Evolutionary conservation across 2,797 vertebrate species (phyloP).

Genomic region (Atherinosoma microstoma): DNA sequence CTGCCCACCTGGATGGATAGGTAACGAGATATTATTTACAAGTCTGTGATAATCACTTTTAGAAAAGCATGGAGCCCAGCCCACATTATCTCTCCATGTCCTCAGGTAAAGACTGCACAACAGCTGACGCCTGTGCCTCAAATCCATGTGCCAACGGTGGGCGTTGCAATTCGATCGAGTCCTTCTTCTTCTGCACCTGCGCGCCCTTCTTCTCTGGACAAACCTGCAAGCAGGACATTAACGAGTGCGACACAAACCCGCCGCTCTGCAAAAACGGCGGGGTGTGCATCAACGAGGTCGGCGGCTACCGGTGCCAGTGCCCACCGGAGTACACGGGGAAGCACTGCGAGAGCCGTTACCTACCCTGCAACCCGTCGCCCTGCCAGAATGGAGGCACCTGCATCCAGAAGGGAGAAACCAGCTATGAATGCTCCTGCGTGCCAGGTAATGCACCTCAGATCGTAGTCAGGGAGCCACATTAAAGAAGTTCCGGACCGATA

Average conservation of each 20-base stretch:
- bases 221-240: constrained; percentile 92
- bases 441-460: constrained; percentile 84
- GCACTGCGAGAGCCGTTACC: constrained; percentile 91
- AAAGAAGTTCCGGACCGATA: neutral
- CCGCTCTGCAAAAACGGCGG: constrained; percentile 88
- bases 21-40: constrained; percentile 71
- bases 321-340: constrained; percentile 85
- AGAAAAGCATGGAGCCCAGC: neutral
- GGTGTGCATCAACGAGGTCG: constrained; percentile 88
- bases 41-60: neutral
- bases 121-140: constrained; percentile 93
- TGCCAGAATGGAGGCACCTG: constrained; percentile 91
- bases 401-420: constrained; percentile 88
- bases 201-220: constrained; percentile 87
- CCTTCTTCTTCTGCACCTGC: constrained; percentile 88
- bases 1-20: constrained; percentile 94
- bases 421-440: constrained; percentile 91
- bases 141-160: constrained; percentile 94
- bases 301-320: constrained; percentile 90
- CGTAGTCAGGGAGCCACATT: neutral
- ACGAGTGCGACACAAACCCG: constrained; percentile 86
- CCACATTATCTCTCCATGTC: neutral
- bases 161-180: constrained; percentile 87
- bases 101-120: constrained; percentile 91
- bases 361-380: constrained; percentile 90